These are phyloP conservation scores for Rhogogaster chlorosoma DNA, from an alignment of 2,888 invertebrate species.

Conservation along the genomic window DNA sequence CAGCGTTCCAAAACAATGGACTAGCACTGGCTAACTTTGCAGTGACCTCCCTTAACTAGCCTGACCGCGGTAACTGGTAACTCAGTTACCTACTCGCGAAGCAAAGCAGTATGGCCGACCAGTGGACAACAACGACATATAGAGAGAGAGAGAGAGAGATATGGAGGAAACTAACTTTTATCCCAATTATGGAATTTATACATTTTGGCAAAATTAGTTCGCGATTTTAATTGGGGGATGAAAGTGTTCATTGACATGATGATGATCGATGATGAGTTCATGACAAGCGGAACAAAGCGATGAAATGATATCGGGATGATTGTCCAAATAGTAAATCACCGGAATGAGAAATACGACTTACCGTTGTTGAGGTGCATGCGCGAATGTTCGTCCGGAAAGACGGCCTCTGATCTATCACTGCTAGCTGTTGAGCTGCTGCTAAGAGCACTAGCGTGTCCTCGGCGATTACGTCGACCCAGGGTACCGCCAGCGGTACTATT, in stretches of 20 bases:
- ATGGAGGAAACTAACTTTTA: constrained; percentile 15
- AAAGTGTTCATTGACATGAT: not conserved
- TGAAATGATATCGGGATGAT: not conserved
- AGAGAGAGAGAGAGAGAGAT: not conserved
- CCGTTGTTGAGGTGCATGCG: constrained; percentile 71
- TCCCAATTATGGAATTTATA: not conserved
- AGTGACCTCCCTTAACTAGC: constrained; percentile 72
- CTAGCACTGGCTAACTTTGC: constrained; percentile 67
- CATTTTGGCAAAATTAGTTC: not conserved
- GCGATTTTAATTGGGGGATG: not conserved
- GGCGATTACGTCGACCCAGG: constrained; percentile 79
- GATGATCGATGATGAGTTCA: not conserved
- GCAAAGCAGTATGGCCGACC: constrained; percentile 40
- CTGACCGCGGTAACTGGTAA: constrained; percentile 70
- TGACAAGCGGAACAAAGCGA: not conserved
- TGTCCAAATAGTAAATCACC: not conserved
- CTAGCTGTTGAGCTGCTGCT: constrained; percentile 78
- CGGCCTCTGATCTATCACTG: constrained; percentile 70
- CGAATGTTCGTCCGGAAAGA: constrained; percentile 71
- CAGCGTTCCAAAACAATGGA: constrained; percentile 73
- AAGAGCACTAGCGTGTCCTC: constrained; percentile 80
- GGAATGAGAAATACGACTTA: constrained; percentile 55
- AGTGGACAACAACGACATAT: constrained; percentile 37
- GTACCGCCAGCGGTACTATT: constrained; percentile 77
- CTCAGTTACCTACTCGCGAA: constrained; percentile 65